Percentiles rank a stretch among this genome's conserved stretches.
Conservation (phyloP, 2,113 vertebrate species). For the Murina feae region DNA sequence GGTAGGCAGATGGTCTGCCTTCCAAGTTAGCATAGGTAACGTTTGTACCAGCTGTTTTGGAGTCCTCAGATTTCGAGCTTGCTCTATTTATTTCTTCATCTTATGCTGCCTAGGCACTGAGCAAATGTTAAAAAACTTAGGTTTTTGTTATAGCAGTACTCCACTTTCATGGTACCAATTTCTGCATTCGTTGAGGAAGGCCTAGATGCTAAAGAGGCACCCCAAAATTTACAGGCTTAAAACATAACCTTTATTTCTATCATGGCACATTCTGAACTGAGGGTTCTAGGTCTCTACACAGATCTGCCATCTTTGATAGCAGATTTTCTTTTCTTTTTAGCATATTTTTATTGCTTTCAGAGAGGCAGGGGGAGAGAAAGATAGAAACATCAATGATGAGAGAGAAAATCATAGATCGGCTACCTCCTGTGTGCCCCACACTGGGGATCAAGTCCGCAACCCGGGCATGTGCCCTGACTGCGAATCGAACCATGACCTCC, state of each 20-base stretch:
- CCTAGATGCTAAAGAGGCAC: neutral
- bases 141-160: slow-evolving; percentile 3
- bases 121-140: neutral
- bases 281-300: neutral
- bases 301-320: neutral
- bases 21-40: neutral
- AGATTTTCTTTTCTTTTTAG: neutral
- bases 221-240: neutral
- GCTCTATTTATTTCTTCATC: slow-evolving; percentile 9
- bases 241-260: slow-evolving; percentile 16
- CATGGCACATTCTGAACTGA: neutral
- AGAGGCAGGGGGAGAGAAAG: too few species aligned
- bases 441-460: too few species aligned
- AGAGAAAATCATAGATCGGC: too few species aligned
- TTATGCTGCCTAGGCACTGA: neutral
- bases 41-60: neutral
- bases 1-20: neutral
- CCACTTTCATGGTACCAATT: neutral
- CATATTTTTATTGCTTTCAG: too few species aligned
- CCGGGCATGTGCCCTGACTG: too few species aligned
- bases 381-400: too few species aligned
- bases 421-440: too few species aligned
- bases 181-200: neutral
- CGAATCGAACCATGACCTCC: too few species aligned
- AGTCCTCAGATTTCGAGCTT: neutral